These are phyloP conservation scores for Macrobrachium nipponense DNA, from an alignment of 1,140 invertebrate genomes.

Conservation along the genomic window DNA sequence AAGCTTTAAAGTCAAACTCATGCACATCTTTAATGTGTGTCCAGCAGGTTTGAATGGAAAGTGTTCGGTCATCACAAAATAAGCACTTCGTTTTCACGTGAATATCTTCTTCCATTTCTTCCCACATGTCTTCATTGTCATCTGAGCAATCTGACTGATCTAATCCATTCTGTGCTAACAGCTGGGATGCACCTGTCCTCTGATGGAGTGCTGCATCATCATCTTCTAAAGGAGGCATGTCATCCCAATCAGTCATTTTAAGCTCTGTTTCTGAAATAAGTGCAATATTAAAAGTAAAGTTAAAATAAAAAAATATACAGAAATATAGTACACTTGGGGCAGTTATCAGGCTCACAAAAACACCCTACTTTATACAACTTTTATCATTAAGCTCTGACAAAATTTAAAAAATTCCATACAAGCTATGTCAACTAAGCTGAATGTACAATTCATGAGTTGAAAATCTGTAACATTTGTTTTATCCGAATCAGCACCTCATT, in stretches of 20 bases:
- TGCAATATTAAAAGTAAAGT: no score
- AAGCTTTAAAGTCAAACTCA: conserved; percentile 23
- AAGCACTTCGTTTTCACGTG: conserved; percentile 28
- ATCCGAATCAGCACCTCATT: no score
- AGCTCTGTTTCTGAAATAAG: no score
- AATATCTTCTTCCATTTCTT: conserved; percentile 24
- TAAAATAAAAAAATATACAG: no score
- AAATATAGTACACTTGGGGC: no score
- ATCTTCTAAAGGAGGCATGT: conserved; percentile 38
- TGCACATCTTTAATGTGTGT: conserved; percentile 42
- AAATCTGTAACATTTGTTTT: no score
- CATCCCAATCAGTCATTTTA: conserved; percentile 23
- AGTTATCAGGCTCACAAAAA: no score
- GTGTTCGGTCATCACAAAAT: conserved; percentile 17
- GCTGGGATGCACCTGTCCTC: background rate
- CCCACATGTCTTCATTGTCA: conserved; percentile 41
- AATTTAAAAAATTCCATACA: no score
- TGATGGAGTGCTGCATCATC: background rate
- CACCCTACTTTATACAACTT: no score
- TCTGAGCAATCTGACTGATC: conserved; percentile 8
- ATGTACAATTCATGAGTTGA: no score
- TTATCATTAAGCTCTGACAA: no score
- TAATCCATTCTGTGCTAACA: background rate
- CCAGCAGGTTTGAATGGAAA: background rate
- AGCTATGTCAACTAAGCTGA: no score